Evolutionary conservation across 2,888 invertebrate species (phyloP).

Genomic region (Euzophera pinguis): DNA sequence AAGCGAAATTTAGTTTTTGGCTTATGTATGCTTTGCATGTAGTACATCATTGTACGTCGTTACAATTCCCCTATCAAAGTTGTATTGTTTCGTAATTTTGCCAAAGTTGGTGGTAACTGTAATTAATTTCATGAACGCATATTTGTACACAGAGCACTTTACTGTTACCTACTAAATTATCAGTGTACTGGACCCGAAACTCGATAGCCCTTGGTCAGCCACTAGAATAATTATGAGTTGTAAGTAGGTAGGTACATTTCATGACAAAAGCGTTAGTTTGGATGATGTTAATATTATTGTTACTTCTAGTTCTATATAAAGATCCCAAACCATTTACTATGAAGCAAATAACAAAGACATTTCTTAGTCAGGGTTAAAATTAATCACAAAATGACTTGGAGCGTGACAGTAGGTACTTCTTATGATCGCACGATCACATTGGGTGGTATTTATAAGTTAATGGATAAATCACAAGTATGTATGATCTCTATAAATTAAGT

Average conservation of each 20-base stretch:
- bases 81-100: constrained; percentile 2
- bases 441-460: no score
- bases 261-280: constrained; percentile 31
- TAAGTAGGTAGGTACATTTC: constrained; percentile 34
- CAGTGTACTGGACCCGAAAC: constrained; percentile 67
- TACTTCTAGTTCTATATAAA: no score
- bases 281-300: not conserved
- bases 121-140: constrained; percentile 21
- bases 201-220: constrained; percentile 67
- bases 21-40: no score
- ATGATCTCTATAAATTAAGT: no score
- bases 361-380: no score
- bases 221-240: constrained; percentile 45
- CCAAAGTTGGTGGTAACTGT: constrained; percentile 12
- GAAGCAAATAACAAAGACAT: no score
- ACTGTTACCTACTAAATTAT: constrained; percentile 48
- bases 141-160: constrained; percentile 27
- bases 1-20: not conserved
- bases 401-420: no score
- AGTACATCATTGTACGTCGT: not conserved
- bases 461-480: no score
- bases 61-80: not conserved
- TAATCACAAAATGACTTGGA: no score
- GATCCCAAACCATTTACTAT: no score
- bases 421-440: no score